phyloP scores from a whole-genome alignment of 2,888 invertebrate genomes.

The Trichogramma dendrolimi region DNA sequence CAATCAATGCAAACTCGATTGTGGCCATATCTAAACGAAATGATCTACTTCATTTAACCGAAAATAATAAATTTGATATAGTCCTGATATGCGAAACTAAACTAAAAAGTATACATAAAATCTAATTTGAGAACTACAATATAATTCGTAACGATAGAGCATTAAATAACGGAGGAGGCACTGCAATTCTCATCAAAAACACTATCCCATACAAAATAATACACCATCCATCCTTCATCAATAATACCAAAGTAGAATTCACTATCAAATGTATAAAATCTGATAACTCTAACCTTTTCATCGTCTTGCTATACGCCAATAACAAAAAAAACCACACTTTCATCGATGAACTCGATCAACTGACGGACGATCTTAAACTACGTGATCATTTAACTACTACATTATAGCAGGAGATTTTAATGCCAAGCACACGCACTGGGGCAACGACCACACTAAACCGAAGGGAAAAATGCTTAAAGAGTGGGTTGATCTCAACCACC shows the following conservation, averaged over 20 bases:
- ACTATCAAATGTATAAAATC: slow-evolving; percentile 17
- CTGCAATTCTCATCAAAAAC: slow-evolving; percentile 25
- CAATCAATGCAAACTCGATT: neutral
- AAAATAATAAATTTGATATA: neutral
- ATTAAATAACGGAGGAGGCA: slow-evolving; percentile 23
- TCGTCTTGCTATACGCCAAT: slow-evolving; percentile 25
- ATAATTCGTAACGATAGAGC: neutral
- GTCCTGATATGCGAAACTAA: slow-evolving; percentile 6
- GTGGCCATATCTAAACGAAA: neutral
- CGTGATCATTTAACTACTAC: slow-evolving; percentile 13
- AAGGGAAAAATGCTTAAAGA: slow-evolving; percentile 11
- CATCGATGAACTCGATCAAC: slow-evolving; percentile 19
- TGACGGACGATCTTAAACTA: slow-evolving; percentile 14
- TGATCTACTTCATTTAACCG: neutral
- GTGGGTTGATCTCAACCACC: slow-evolving; percentile 12
- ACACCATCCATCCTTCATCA: neutral
- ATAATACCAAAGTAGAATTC: slow-evolving; percentile 14
- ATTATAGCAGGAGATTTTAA: slow-evolving; percentile 30
- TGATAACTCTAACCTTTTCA: slow-evolving; percentile 1
- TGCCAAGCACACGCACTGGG: slow-evolving; percentile 16
- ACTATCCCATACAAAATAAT: slow-evolving; percentile 6
- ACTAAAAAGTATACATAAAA: neutral
- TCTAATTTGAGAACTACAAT: slow-evolving; percentile 1
- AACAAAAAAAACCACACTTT: slow-evolving; percentile 21
- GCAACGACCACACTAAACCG: neutral